Evolutionary conservation across 35 echinoderm and acorn worm genomes (phyloP).

Genomic region (Apostichopus californicus): DNA sequence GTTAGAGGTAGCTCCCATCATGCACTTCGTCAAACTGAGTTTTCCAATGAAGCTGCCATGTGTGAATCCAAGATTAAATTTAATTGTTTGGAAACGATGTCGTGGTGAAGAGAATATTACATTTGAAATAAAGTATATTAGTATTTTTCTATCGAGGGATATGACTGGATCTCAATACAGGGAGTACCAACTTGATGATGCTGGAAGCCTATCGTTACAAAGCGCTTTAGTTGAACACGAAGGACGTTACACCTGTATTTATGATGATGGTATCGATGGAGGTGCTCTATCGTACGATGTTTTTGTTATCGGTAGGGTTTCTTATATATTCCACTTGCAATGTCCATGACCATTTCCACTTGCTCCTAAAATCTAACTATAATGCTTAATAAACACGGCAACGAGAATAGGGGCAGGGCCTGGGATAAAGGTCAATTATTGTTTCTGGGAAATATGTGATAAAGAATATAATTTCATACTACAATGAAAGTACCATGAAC

Average conservation of each 20-base stretch:
- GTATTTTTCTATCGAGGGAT: not conserved
- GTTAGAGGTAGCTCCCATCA: not conserved
- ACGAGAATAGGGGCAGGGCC: not conserved
- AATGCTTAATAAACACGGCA: not conserved
- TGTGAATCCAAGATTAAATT: not conserved
- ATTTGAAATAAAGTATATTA: not conserved
- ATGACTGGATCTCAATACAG: not conserved
- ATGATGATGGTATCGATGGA: slow-evolving; percentile 10
- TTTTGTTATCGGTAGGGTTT: not conserved
- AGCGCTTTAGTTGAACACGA: not conserved
- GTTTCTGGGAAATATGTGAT: not conserved
- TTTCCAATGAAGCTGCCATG: not conserved
- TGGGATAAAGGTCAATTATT: not conserved
- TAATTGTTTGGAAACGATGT: not conserved
- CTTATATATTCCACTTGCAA: not conserved
- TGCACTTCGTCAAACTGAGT: not conserved
- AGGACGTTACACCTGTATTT: slow-evolving; percentile 15
- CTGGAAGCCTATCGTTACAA: slow-evolving; percentile 10
- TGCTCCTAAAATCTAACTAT: not conserved
- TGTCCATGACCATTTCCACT: not conserved
- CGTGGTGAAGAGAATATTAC: not conserved
- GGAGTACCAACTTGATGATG: not conserved
- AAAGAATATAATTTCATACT: not conserved
- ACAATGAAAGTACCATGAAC: no score
- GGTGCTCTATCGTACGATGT: not conserved